Evolutionary conservation across 2,888 invertebrate genomes (phyloP).

Genomic region (Perizoma affinitatum): DNA sequence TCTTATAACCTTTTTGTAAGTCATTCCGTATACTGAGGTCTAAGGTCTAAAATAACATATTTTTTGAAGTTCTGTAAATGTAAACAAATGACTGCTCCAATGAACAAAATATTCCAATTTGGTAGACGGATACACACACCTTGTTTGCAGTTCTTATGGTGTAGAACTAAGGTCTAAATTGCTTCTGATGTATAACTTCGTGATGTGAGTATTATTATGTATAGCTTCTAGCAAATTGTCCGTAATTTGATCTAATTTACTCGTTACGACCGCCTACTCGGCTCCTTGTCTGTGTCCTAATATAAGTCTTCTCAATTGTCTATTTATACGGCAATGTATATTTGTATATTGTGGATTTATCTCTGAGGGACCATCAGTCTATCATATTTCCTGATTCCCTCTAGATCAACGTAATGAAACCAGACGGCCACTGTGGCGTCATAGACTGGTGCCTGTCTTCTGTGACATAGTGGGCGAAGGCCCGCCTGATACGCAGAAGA

Average conservation of each 20-base stretch:
- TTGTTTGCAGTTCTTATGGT: not conserved
- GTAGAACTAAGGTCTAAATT: not conserved
- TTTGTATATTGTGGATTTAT: no score
- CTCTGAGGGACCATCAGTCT: no score
- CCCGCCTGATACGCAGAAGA: no score
- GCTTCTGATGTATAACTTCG: not conserved
- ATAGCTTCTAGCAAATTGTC: conserved; percentile 49
- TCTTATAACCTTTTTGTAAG: no score
- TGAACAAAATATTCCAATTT: not conserved
- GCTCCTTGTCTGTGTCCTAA: conserved; percentile 30
- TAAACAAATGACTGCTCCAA: not conserved
- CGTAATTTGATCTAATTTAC: conserved; percentile 67
- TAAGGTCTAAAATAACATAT: no score
- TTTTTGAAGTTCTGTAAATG: no score
- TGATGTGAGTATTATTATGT: not conserved
- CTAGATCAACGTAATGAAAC: no score
- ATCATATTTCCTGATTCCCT: no score
- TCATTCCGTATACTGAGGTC: no score
- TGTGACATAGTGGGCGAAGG: no score
- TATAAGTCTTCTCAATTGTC: conserved; percentile 15
- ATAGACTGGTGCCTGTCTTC: no score
- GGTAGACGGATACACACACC: not conserved
- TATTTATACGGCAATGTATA: not conserved
- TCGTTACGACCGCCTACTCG: conserved; percentile 59
- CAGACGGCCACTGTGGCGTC: no score